Conservation (phyloP, 2,888 invertebrate species). For the Panopea generosa region DNA sequence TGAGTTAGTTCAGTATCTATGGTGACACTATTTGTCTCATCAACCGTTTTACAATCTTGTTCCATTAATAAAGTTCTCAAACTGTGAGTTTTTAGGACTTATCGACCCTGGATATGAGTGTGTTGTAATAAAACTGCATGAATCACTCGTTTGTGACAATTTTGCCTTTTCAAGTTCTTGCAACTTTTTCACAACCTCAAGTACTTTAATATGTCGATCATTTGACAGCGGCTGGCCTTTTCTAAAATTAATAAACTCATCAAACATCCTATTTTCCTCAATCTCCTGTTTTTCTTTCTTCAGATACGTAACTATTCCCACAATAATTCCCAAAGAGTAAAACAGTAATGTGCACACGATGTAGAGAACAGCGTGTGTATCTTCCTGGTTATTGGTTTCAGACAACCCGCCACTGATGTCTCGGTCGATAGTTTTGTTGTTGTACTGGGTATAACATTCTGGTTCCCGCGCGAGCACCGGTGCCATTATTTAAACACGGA, state of each 20-base stretch:
- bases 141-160: no score
- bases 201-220: neutral
- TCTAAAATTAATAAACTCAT: conserved; percentile 79
- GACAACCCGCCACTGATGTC: conserved; percentile 42
- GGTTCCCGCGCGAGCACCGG: no score
- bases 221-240: conserved; percentile 13
- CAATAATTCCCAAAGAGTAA: conserved; percentile 78
- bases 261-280: conserved; percentile 82
- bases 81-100: no score
- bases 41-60: no score
- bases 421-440: conserved; percentile 28
- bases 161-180: neutral
- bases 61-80: no score
- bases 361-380: conserved; percentile 79
- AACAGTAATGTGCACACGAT: conserved; percentile 79
- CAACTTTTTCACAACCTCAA: neutral
- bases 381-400: conserved; percentile 31
- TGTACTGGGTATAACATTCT: no score
- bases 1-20: neutral
- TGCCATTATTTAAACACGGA: no score
- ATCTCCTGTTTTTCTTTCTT: conserved; percentile 79
- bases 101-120: no score
- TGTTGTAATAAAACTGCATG: no score
- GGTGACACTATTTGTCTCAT: no score
- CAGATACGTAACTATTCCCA: conserved; percentile 78